Evolutionary conservation across 2,113 vertebrate genomes (phyloP), one percentile per base, ranked within the genome.

Genomic region (Enhydra lutris): DNA sequence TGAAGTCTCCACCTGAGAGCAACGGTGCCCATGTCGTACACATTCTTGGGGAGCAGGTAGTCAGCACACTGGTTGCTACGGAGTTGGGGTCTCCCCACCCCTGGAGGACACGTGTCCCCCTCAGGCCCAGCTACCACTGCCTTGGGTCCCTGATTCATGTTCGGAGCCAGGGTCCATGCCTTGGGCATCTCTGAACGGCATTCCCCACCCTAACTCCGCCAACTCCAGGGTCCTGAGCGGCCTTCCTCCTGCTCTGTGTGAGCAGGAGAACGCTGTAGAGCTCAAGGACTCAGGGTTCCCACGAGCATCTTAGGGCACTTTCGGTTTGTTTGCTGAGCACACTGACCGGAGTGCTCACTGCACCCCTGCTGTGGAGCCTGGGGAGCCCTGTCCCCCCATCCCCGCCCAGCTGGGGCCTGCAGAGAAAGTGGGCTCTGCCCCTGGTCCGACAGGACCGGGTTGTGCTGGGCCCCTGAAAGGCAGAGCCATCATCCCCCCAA

Each of bases 21-120:
- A 76, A 57, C 57, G 7, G 4, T 4, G 42, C 36, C 39, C 2
- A 0, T 1, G 14, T 78, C 73, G 14, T 31, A 18, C 9, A 20
- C 24, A 12, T 74, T 47, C 57, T 47, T 14, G 4, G 29, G 55
- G 39, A 36, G 31, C 3, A 47, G 31, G 23, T 12, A 74, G 23
- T 13, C 34, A 29, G 7, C 3, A 2, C 1, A 2, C 42, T 29
- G 39, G 34, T 29, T 0, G 42, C 74, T 65, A 6, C 0, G 6
- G 73, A 55, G 12, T 36, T 34, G 63, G 84, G 39, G 20, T 21
- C 17, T 17, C 39, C 39, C 6, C 13, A 17, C 11, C 39, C 26
- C 26, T 17, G 24, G 79, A 4, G 84, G 21, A 36, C 45, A 15
- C 0, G 3, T 86, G 83, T 12, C 59, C 24, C 24, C 24, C 59